Percentiles rank a stretch among this genome's conserved stretches.
Conservation (phyloP, 2,113 vertebrate genomes). For the Pithys albifrons region DNA sequence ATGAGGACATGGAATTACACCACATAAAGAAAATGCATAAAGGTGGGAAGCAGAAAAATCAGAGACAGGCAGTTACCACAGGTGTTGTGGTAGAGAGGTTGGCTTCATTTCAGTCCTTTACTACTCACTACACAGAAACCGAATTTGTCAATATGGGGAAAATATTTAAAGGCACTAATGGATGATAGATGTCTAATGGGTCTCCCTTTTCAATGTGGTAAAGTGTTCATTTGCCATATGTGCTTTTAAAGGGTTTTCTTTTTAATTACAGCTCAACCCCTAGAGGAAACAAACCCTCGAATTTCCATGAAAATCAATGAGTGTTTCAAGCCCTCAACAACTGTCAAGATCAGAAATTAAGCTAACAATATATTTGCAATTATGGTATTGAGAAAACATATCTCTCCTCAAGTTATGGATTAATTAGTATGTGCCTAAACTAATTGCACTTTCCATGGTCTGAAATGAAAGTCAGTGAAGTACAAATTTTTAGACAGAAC, state of each 20-base stretch:
- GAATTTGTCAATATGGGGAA: background rate
- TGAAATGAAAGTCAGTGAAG: background rate
- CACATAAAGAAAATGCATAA: background rate
- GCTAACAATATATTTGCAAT: background rate
- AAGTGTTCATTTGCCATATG: conserved; percentile 28
- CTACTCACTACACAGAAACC: background rate
- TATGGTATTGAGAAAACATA: background rate
- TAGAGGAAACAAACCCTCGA: conserved; percentile 32
- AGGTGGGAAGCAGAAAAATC: background rate
- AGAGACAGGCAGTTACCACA: background rate
- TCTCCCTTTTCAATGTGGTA: background rate
- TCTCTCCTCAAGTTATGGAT: background rate
- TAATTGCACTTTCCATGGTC: background rate
- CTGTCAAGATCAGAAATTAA: conserved; percentile 17
- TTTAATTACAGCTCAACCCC: conserved; percentile 48
- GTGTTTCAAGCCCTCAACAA: conserved; percentile 24
- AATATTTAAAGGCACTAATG: conserved; percentile 48
- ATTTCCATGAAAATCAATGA: conserved; percentile 51
- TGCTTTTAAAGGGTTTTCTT: conserved; percentile 42
- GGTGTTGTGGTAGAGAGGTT: background rate
- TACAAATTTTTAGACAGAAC: background rate
- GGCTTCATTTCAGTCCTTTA: background rate
- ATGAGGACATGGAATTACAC: background rate
- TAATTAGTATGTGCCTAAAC: background rate
- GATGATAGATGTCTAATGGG: conserved; percentile 26